Evolutionary conservation across 2,888 invertebrate species (phyloP).

Genomic region (Biston stratarius): DNA sequence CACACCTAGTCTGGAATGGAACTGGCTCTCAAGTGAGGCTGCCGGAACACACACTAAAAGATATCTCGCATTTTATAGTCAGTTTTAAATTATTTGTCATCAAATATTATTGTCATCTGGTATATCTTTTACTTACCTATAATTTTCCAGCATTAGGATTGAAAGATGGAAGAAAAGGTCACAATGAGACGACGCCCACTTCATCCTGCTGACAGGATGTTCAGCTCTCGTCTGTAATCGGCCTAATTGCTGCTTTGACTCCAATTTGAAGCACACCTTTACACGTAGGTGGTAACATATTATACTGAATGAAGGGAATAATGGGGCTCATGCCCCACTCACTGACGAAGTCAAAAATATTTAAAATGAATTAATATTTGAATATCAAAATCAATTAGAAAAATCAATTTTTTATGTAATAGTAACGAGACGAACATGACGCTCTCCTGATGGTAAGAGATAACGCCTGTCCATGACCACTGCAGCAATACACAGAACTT

Average conservation of each 20-base stretch:
- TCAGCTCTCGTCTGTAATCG: constrained; percentile 64
- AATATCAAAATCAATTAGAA: no score
- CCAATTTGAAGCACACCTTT: constrained; percentile 67
- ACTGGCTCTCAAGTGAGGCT: no score
- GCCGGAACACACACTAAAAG: no score
- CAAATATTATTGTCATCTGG: neutral
- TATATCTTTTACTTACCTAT: neutral
- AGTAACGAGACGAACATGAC: no score
- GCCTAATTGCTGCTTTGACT: constrained; percentile 72
- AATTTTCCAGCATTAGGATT: constrained; percentile 9
- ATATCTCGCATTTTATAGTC: no score
- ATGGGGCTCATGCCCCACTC: constrained; percentile 9
- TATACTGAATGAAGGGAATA: neutral
- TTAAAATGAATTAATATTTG: no score
- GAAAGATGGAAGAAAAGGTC: neutral
- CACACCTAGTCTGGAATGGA: no score
- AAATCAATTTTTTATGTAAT: no score
- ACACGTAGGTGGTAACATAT: constrained; percentile 23
- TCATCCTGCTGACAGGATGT: constrained; percentile 66
- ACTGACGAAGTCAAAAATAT: neutral
- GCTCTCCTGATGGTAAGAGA: no score
- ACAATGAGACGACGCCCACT: constrained; percentile 56
- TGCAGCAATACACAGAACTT: no score
- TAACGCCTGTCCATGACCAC: no score
- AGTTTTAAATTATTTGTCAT: neutral